A percentile compares a stretch with the other conserved stretches of the same genome.
Conservation (phyloP, 2,113 vertebrate species). For the Herpetotheres cachinnans region DNA sequence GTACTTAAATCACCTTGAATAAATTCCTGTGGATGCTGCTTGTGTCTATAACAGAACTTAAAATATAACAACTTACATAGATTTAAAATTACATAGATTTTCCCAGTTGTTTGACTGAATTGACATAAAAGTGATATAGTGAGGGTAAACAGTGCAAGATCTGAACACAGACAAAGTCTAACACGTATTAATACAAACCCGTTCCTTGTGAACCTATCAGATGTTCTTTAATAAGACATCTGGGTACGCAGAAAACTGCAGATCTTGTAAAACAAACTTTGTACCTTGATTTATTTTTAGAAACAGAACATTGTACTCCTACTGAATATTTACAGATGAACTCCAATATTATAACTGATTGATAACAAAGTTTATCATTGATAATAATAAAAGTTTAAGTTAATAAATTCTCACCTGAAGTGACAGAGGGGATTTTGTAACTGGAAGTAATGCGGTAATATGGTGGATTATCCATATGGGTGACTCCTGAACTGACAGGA, state of each 20-base stretch:
- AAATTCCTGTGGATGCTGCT: neutral
- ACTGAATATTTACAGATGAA: neutral
- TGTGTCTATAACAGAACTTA: neutral
- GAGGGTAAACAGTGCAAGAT: neutral
- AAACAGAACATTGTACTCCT: neutral
- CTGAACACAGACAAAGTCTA: neutral
- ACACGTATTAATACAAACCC: neutral
- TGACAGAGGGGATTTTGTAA: conserved; percentile 96
- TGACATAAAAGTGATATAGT: neutral
- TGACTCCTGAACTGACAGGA: conserved; percentile 91
- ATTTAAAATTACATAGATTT: neutral
- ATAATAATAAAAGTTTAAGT: neutral
- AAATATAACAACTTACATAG: neutral
- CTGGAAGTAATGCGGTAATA: conserved; percentile 96
- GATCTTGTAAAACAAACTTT: neutral
- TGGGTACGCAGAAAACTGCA: neutral
- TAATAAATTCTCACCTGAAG: conserved; percentile 84
- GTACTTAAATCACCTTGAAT: neutral
- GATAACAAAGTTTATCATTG: neutral
- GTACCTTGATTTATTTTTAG: neutral
- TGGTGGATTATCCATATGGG: conserved; percentile 97
- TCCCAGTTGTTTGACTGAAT: neutral
- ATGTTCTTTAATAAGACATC: neutral
- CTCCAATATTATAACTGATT: neutral
- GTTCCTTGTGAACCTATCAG: neutral